Evolutionary conservation across 2,888 invertebrate genomes (phyloP).

Genomic region (Metallyticus violacea): DNA sequence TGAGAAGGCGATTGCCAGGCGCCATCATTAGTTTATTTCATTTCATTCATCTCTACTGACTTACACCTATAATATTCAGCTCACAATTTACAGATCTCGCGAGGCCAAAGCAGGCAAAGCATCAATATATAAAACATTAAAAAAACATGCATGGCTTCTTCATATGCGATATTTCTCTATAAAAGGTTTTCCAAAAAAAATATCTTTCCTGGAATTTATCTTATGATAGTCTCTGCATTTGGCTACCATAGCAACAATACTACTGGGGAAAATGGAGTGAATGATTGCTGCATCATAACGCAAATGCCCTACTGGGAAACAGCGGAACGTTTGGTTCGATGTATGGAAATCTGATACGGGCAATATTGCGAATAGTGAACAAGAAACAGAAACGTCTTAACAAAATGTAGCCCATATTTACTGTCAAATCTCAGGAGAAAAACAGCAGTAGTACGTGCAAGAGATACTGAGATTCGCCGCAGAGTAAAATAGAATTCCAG

Average conservation of each 20-base stretch:
- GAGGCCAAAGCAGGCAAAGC: too few relatives aligned
- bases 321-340: neutral
- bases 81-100: too few relatives aligned
- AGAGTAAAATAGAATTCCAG: neutral
- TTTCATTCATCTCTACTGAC: too few relatives aligned
- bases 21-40: too few relatives aligned
- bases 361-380: neutral
- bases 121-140: too few relatives aligned
- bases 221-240: neutral
- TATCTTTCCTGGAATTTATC: neutral
- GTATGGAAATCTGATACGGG: neutral
- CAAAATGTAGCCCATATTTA: neutral
- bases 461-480: neutral
- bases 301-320: neutral
- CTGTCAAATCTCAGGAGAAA: neutral
- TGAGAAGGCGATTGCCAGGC: too few relatives aligned
- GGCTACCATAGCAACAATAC: neutral
- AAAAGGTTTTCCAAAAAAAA: neutral
- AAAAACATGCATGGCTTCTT: too few relatives aligned
- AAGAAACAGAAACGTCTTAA: neutral
- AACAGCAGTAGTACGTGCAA: too few relatives aligned
- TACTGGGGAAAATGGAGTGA: neutral
- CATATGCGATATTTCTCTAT: too few relatives aligned
- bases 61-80: too few relatives aligned
- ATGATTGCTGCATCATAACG: neutral